Base-by-base conservation (phyloP, 2,113 vertebrate species). In the Gila orcuttii region DNA sequence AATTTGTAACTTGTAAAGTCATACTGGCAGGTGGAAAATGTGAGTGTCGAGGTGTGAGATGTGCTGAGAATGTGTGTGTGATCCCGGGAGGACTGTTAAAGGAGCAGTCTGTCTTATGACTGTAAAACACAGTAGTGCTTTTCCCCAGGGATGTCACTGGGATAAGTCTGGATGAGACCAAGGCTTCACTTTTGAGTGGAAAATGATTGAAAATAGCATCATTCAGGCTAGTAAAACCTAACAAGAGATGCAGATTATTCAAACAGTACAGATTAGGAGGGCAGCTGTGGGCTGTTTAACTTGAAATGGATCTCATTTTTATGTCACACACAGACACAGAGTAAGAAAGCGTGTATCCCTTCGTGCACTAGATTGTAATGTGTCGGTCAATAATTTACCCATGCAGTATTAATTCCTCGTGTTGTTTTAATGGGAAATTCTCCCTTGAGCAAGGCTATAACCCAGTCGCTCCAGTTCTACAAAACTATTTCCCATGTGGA, bases 21-120 rank as follows among this genome's bases (percentile, higher is more conserved):
- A 28, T 8, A 64, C 57, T 69, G 36, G 69, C 84, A 74, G 62
- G 64, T 73, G 39, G 45, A 21, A 66, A 75, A 71, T 76, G 52
- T 59, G 31, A 80, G 33, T 66, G 57, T 12, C 33, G 52, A 31
- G n/a, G 45, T 79, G 42, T 4, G n/a, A 86, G 55, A 73, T 10
- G 57, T 79, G 87, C 75, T 33, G 2, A 19, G 45, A 88, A 78
- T 81, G 74, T 92, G 88, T 90, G 88, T 90, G 21, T 39, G 45
- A 31, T 71, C 42, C 76, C 47, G 0, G 3, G 80, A 75, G 85
- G 25, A 69, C 81, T 71, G 23, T 52, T 86, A 25, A 71, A 64
- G 50, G 57, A 36, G 8, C 42, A 57, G 55, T 33, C 42, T 7
- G 66, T 82, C 59, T 47, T 55, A 50, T 21, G 3, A 42, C 42